These are phyloP conservation scores for Castor canadensis DNA, from an alignment of 2,113 vertebrate species.

Conservation along the genomic window DNA sequence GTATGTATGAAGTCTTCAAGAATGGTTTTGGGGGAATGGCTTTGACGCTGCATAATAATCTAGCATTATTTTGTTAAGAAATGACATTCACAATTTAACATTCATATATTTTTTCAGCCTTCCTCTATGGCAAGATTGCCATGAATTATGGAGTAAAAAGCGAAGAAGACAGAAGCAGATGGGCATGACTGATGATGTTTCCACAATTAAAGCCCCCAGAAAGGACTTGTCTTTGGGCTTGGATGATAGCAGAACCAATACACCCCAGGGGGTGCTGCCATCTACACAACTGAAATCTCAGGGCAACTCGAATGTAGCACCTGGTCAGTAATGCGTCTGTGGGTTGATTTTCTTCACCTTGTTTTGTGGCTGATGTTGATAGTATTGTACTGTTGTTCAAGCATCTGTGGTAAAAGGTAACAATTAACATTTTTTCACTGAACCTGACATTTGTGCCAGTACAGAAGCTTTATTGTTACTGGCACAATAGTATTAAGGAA, in stretches of 20 bases:
- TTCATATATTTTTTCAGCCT: conserved; percentile 84
- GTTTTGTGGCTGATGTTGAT: background rate
- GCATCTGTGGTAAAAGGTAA: background rate
- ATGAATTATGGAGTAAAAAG: conserved; percentile 99
- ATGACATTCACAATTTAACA: background rate
- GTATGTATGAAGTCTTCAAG: conserved; percentile 1
- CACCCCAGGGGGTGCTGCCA: conserved; percentile 93
- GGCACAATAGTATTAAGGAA: background rate
- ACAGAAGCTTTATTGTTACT: background rate
- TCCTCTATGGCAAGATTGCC: conserved; percentile 99
- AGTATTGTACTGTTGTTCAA: background rate
- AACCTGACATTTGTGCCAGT: conserved; percentile 2
- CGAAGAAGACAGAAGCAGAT: conserved; percentile 97
- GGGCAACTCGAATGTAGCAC: conserved; percentile 85
- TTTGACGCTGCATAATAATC: background rate
- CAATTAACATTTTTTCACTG: background rate
- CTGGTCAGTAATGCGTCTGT: conserved; percentile 85
- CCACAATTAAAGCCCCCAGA: conserved; percentile 92
- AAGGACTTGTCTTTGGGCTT: conserved; percentile 93
- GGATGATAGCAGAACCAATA: conserved; percentile 97
- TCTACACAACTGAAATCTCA: conserved; percentile 90
- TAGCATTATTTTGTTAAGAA: conserved; percentile 14
- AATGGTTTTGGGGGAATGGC: background rate
- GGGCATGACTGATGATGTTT: conserved; percentile 91
- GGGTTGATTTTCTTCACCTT: conserved; percentile 51